These are phyloP conservation scores for Neogobius melanostomus DNA, from an alignment of 2,113 vertebrate species.

Conservation along the genomic window DNA sequence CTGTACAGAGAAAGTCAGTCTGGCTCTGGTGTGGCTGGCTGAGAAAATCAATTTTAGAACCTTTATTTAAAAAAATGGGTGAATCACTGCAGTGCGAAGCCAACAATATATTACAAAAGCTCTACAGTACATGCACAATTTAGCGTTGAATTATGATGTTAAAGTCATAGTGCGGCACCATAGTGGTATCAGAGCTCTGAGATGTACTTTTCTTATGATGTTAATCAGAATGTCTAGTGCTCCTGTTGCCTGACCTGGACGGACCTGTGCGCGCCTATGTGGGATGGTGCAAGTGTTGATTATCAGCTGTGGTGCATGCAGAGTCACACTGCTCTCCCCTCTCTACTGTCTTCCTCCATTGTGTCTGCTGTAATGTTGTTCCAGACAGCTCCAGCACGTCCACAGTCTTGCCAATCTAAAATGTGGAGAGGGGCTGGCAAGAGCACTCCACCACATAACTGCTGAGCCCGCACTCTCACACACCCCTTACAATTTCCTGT, in stretches of 20 bases:
- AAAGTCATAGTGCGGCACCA: too few species aligned
- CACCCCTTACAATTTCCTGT: slow-evolving; percentile 31
- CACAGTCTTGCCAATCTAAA: slow-evolving; percentile 18
- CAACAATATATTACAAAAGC: too few species aligned
- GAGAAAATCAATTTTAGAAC: neutral
- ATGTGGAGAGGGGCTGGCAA: slow-evolving; percentile 30
- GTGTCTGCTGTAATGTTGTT: slow-evolving; percentile 43
- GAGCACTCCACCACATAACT: slow-evolving; percentile 41
- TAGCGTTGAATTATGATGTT: too few species aligned
- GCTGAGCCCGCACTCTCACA: slow-evolving; percentile 33
- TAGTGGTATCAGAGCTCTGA: too few species aligned
- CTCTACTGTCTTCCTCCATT: slow-evolving; percentile 13
- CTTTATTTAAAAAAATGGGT: too few species aligned
- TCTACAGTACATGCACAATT: too few species aligned
- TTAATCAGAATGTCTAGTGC: neutral
- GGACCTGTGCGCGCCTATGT: neutral
- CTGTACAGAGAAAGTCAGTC: too few species aligned
- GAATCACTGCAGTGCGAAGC: too few species aligned
- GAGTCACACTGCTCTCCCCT: neutral
- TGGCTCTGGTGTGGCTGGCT: neutral
- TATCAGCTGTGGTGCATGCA: neutral
- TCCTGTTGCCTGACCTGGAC: slow-evolving; percentile 1
- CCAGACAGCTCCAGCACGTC: slow-evolving; percentile 54
- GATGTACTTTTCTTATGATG: neutral
- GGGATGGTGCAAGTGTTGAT: neutral